Evolutionary conservation across 2,888 invertebrate species (phyloP).

Genomic region (Phorcus lineatus): DNA sequence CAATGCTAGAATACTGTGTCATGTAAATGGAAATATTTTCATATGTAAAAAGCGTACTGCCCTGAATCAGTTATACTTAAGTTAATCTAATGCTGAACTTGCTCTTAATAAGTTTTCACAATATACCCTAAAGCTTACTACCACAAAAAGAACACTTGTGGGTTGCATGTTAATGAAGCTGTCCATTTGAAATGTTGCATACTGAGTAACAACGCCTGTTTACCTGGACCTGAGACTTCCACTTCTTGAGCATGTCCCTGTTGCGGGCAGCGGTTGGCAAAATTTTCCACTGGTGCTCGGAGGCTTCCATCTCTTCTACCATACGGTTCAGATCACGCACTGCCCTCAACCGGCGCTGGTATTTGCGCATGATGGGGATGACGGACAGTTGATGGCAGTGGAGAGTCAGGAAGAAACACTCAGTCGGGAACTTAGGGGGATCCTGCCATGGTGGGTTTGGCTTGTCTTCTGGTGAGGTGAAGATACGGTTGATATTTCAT

Average conservation of each 20-base stretch:
- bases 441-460: conserved; percentile 30
- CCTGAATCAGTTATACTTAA: not conserved
- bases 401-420: conserved; percentile 97
- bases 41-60: too few species aligned
- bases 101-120: too few species aligned
- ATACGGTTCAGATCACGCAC: conserved; percentile 86
- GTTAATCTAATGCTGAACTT: not conserved
- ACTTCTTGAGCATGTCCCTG: conserved; percentile 87
- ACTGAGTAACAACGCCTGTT: too few species aligned
- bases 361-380: conserved; percentile 90
- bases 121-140: too few species aligned
- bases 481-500: too few species aligned
- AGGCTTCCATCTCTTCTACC: conserved; percentile 76
- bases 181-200: too few species aligned
- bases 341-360: conserved; percentile 84
- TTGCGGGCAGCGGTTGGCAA: conserved; percentile 79
- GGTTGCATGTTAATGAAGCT: too few species aligned
- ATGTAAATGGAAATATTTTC: too few species aligned
- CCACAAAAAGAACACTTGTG: too few species aligned
- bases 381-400: conserved; percentile 95
- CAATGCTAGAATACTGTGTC: too few species aligned
- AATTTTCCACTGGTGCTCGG: conserved; percentile 77
- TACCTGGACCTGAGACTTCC: conserved; percentile 89
- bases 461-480: conserved; percentile 32
- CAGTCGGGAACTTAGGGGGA: conserved; percentile 93